phyloP scores from a whole-genome alignment of 2,113 vertebrate species.

The Alethe diademata region DNA sequence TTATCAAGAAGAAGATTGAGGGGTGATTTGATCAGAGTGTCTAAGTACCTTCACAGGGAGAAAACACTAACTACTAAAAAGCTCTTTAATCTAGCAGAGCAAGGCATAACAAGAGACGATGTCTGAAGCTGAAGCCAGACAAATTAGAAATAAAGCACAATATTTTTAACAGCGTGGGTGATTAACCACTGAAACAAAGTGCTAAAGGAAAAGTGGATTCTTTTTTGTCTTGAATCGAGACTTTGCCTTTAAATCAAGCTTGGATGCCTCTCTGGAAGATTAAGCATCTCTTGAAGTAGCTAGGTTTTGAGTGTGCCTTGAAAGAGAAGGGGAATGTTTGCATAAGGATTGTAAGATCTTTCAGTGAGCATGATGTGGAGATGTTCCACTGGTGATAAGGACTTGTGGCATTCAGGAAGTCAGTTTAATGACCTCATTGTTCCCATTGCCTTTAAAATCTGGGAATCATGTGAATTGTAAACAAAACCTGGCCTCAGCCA shows the following conservation, averaged over 20 bases:
- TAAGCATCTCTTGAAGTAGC: neutral
- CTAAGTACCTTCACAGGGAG: conserved; percentile 48
- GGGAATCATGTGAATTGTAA: neutral
- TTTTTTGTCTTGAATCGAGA: neutral
- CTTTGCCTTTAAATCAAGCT: conserved; percentile 23
- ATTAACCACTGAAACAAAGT: conserved; percentile 46
- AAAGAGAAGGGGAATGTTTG: neutral
- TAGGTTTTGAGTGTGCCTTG: neutral
- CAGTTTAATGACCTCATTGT: neutral
- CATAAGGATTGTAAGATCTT: neutral
- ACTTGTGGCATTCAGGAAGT: neutral
- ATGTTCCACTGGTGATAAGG: neutral
- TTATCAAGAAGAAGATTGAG: conserved; percentile 51
- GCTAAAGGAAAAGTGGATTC: neutral
- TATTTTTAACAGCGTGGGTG: conserved; percentile 22
- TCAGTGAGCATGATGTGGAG: neutral
- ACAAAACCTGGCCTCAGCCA: neutral
- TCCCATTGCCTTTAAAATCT: neutral
- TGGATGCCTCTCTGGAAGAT: neutral
- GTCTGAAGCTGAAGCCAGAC: conserved; percentile 38
- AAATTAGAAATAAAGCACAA: conserved; percentile 58
- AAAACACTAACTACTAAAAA: conserved; percentile 60
- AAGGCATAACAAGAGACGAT: conserved; percentile 6
- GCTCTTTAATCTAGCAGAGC: conserved; percentile 51
- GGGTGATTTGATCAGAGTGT: conserved; percentile 50